Evolutionary conservation across 2,113 vertebrate species (phyloP), one percentile per base, ranked within the genome.

Genomic region (Serilophus lunatus): DNA sequence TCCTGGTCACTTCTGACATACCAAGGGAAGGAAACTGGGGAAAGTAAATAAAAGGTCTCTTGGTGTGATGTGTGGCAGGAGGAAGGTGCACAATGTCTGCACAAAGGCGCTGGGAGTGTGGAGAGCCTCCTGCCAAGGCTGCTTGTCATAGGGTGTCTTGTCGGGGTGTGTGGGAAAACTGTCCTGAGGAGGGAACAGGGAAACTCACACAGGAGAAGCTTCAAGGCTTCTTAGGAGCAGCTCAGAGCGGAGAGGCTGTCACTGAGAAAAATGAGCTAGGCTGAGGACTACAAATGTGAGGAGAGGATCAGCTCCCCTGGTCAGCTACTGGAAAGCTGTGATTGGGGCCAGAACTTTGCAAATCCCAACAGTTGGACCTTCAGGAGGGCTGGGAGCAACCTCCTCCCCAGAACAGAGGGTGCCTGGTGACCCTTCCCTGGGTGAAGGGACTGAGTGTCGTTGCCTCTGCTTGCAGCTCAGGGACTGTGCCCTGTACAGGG

Each of bases 31-130:
- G 84, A 84, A 91, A 71, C 33, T 44, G 70, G 54, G 71, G 90
- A 68, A 94, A 90, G 71, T 90, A 94, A 95, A 95, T 82, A 80
- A 76, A 89, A 91, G 50, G 63, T 40, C 13, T 12, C 53, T 78
- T 0, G 0, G 19, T 25, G 60, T 1, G 0, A 3, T 28, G 23
- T 1, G 3, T 61, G 60, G 31, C 53, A 3, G 7, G 57, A 69
- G 80, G 28, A 93, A 57, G 53, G 81, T 51, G n/a, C 47, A 13
- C 1, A 3, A 42, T 2, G 31, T 24, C 79, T 72, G 86, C 53
- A 35, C 0, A 0, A n/a, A n/a, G 38, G 26, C 29, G 72, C 31
- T 29, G 65, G 31, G 33, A 18, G 18, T 61, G 57, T 3, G 7
- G 66, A 61, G 51, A n/a, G n/a, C 22, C 25, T 59, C 49, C 63